Base-by-base conservation (phyloP, 2,797 vertebrate species). In the Gila robusta region DNA sequence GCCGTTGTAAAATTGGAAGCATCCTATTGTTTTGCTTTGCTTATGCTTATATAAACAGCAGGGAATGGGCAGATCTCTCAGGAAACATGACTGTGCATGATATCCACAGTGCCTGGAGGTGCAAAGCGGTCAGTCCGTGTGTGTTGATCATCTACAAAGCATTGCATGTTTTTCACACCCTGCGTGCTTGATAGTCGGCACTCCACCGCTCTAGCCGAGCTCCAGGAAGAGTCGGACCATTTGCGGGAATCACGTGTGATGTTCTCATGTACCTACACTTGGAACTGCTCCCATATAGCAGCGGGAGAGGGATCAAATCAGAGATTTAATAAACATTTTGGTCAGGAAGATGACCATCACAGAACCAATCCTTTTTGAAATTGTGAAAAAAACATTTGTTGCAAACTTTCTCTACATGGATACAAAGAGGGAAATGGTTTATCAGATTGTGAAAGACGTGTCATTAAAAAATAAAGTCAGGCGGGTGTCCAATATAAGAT, bases 41-140 rank as follows among this genome's bases (percentile, higher is more conserved):
- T 90, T 90, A 86, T 88, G 87, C 88, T 86, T 84, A 85, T 89
- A 79, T 90, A 90, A 91, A 90, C 89, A 91, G 87, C 67, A 78
- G 87, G 78, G 86, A 90, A 80, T 64, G 84, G 85, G 87, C 81
- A 79, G 85, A 79, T 70, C 79, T 82, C 77, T 86, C 78, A 86
- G 80, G 83, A 90, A 88, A 88, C 88, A 81, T 87, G 87, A 88
- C 86, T 70, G 83, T 59, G 88, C 81, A 86, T 90, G 79, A 86
- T 86, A 87, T 89, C 41, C 72, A 32, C 23, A 79, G 44, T 74
- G 78, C 82, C 83, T 54, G 54, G 79, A 79, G 52, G 72, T 78
- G 87, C 77, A 83, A 32, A 32, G n/a, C 23, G 17, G 74, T 21
- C 85, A 84, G 80, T 70, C 56, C 4, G 32, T 21, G 76, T 83